Percentiles rank a stretch among this genome's conserved stretches.
These are phyloP conservation scores for Idaea aversata DNA, from an alignment of 2,888 invertebrate genomes.

Conservation along the genomic window DNA sequence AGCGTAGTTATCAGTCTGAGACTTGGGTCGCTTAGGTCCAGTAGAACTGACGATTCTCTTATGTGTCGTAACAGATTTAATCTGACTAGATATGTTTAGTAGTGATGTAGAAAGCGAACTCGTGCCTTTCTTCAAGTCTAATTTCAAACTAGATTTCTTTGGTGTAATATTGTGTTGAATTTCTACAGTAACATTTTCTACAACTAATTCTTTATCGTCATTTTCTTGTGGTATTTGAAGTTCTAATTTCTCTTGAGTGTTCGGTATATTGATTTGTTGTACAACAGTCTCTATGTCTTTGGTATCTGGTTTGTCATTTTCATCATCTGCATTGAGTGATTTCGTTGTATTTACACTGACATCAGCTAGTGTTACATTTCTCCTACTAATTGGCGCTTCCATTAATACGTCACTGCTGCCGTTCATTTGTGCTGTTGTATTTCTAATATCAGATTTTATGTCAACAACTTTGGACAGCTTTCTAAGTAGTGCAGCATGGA, in stretches of 20 bases:
- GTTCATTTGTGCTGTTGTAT: slow-evolving; percentile 59
- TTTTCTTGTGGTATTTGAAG: slow-evolving; percentile 28
- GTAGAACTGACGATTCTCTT: slow-evolving; percentile 71
- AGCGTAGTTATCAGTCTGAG: slow-evolving; percentile 48
- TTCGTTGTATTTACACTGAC: slow-evolving; percentile 69
- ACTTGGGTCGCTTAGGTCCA: slow-evolving; percentile 64
- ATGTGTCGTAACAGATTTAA: slow-evolving; percentile 73
- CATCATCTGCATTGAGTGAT: slow-evolving; percentile 59
- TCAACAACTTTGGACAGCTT: slow-evolving; percentile 73
- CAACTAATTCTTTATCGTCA: slow-evolving; percentile 55
- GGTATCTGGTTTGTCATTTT: slow-evolving; percentile 39
- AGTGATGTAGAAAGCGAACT: slow-evolving; percentile 68
- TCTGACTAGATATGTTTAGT: slow-evolving; percentile 75
- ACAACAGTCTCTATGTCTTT: slow-evolving; percentile 29
- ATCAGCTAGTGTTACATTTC: slow-evolving; percentile 62
- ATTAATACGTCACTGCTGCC: slow-evolving; percentile 55
- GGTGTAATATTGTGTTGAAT: slow-evolving; percentile 75
- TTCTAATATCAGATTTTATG: slow-evolving; percentile 62
- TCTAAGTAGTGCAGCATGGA: slow-evolving; percentile 65
- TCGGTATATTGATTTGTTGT: slow-evolving; percentile 29
- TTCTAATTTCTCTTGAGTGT: slow-evolving; percentile 21
- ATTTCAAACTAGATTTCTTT: slow-evolving; percentile 71
- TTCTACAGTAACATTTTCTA: slow-evolving; percentile 75
- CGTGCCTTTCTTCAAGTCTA: slow-evolving; percentile 71
- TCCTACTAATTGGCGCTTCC: slow-evolving; percentile 45